phyloP scores from a whole-genome alignment of 2,888 invertebrate genomes.

The Drosophila putrida region DNA sequence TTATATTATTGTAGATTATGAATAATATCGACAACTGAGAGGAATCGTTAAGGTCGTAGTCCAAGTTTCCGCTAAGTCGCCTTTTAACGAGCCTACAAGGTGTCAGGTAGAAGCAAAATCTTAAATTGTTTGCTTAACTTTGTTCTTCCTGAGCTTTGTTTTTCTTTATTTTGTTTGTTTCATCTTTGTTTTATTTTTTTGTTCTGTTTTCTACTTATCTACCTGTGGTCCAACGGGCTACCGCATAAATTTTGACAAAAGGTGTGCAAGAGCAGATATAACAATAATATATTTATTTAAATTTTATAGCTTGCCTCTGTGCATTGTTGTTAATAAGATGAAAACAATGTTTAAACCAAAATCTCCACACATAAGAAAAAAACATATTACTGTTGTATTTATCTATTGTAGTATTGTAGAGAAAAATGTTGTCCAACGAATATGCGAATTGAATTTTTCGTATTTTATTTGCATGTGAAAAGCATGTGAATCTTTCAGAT shows the following conservation, averaged over 20 bases:
- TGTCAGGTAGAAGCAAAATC: conserved; percentile 30
- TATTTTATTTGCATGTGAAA: conserved; percentile 39
- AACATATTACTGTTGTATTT: conserved; percentile 20
- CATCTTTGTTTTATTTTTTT: not conserved
- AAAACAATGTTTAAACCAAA: conserved; percentile 24
- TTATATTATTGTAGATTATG: conserved; percentile 60
- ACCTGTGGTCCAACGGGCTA: conserved; percentile 36
- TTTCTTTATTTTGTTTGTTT: conserved; percentile 11
- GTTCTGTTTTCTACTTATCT: conserved; percentile 22
- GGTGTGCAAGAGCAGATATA: conserved; percentile 23
- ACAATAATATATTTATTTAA: conserved; percentile 36
- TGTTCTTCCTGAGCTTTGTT: conserved; percentile 14
- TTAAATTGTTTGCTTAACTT: conserved; percentile 29
- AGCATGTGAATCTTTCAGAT: conserved; percentile 3
- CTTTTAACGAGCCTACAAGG: conserved; percentile 56
- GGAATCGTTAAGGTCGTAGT: conserved; percentile 13
- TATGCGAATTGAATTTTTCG: conserved; percentile 32
- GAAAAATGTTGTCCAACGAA: conserved; percentile 17
- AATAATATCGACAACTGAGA: conserved; percentile 25
- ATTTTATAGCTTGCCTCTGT: conserved; percentile 17
- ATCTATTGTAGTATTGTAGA: conserved; percentile 18
- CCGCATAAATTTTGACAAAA: conserved; percentile 35
- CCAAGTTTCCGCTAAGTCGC: not conserved
- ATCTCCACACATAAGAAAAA: conserved; percentile 8
- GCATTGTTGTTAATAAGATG: conserved; percentile 26